Evolutionary conservation across 2,888 invertebrate genomes (phyloP).

Genomic region (Sialis lutaria): DNA sequence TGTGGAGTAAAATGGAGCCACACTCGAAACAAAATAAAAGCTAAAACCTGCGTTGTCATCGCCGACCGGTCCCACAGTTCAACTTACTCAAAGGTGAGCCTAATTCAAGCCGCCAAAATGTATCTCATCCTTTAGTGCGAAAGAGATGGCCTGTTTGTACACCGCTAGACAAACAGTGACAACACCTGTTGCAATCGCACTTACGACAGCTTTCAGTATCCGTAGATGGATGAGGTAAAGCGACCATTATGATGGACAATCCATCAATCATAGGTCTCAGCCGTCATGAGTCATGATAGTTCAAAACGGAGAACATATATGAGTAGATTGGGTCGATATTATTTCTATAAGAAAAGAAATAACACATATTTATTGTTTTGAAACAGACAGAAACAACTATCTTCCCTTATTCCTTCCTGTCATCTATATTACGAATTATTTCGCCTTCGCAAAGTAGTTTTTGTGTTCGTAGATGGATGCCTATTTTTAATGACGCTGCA

Average conservation of each 20-base stretch:
- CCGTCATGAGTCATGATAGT: constrained; percentile 4
- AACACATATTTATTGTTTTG: too few species aligned
- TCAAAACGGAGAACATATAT: neutral
- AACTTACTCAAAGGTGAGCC: too few species aligned
- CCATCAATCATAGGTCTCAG: constrained; percentile 22
- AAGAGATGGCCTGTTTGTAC: too few species aligned
- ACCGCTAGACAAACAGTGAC: too few species aligned
- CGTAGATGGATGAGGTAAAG: constrained; percentile 24
- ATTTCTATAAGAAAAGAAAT: neutral
- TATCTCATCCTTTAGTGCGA: too few species aligned
- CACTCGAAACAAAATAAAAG: neutral
- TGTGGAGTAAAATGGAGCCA: constrained; percentile 1
- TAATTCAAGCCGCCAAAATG: too few species aligned
- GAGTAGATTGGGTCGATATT: neutral
- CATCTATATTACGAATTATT: neutral
- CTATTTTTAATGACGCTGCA: constrained; percentile 4
- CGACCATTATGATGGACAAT: constrained; percentile 28
- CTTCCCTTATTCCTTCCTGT: neutral
- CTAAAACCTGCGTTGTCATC: neutral
- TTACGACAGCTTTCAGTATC: too few species aligned
- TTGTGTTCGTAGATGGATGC: constrained; percentile 1
- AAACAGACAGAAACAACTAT: too few species aligned
- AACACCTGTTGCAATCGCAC: too few species aligned
- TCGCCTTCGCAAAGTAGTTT: neutral
- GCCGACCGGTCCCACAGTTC: neutral